phyloP scores from a whole-genome alignment of 2,113 vertebrate species.

The Nasalis larvatus region DNA sequence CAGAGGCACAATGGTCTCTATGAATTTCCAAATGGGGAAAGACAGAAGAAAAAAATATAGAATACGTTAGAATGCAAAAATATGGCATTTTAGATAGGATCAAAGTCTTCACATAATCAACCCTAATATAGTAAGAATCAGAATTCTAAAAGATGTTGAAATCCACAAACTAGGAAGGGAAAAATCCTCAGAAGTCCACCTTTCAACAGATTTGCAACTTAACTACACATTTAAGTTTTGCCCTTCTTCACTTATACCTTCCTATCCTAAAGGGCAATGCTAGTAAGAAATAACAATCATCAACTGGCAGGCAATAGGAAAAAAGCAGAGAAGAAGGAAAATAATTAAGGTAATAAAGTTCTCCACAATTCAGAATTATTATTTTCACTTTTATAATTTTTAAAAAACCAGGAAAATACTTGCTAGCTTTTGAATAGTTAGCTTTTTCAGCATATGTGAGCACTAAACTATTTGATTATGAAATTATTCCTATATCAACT shows the following conservation, averaged over 20 bases:
- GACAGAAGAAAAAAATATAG: not conserved
- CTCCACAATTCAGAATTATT: not conserved
- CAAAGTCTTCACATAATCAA: not conserved
- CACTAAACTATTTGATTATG: not conserved
- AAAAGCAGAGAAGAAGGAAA: not conserved
- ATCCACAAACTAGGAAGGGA: not conserved
- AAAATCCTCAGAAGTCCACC: not conserved
- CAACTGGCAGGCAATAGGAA: not conserved
- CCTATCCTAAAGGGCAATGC: not conserved
- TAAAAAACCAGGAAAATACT: not conserved
- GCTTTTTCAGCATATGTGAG: not conserved
- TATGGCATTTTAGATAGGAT: not conserved
- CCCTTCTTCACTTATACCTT: not conserved
- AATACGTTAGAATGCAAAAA: not conserved
- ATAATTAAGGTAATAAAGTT: not conserved
- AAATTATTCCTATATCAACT: not conserved
- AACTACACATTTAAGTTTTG: too few species aligned
- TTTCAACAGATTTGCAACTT: not conserved
- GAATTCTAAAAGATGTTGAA: not conserved
- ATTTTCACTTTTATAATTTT: not conserved
- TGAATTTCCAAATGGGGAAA: not conserved
- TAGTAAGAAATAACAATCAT: too few species aligned
- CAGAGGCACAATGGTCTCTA: not conserved
- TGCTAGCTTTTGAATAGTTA: not conserved
- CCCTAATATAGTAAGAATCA: not conserved